Evolutionary conservation across 2,113 vertebrate species (phyloP), one percentile per base, ranked within the genome.

Genomic region (Mobula birostris): DNA sequence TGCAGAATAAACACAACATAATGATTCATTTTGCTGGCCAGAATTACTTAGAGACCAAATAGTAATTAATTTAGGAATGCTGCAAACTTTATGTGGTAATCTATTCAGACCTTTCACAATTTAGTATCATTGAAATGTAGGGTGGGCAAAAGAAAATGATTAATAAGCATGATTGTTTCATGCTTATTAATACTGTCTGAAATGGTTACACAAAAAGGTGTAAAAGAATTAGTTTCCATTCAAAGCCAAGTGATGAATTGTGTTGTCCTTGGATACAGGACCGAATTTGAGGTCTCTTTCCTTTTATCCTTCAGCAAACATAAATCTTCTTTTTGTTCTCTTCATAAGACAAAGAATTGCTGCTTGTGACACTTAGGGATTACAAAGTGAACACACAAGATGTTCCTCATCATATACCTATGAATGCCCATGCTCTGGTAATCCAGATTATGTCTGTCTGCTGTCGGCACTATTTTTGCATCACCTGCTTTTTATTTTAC

Each of bases 111-210:
- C 48, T 93, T 74, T 56, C 3, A 93, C 40, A 93, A 72, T 24
- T 7, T 72, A 92, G 40, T 72, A 48, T 8, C n/a, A 92, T 92
- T 72, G 72, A 92, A 92, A 92, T 72, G 32, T 21, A 92, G 72
- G 88, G 66, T 70, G 32, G n/a, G 36, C 68, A 93, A 93, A 74
- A 27, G 68, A 21, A 15, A 74, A 74, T 29, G 91, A 56, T 93
- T 14, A 74, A 76, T 36, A 36, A 36, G 0, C 21, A 40, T 74
- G 68, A 74, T 74, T 29, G 68, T 1, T 48, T 74, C 36, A 56
- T 27, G 19, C 19, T 74, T 93, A 48, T 74, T 93, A 74, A 74
- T 48, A 56, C 3, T 48, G 36, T 40, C 70, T 74, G 40, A 36
- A 93, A 93, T 27, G 40, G 91, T 74, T 21, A 36, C 40, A 93